phyloP scores from a whole-genome alignment of 2,113 vertebrate genomes.

The Sapayoa aenigma region DNA sequence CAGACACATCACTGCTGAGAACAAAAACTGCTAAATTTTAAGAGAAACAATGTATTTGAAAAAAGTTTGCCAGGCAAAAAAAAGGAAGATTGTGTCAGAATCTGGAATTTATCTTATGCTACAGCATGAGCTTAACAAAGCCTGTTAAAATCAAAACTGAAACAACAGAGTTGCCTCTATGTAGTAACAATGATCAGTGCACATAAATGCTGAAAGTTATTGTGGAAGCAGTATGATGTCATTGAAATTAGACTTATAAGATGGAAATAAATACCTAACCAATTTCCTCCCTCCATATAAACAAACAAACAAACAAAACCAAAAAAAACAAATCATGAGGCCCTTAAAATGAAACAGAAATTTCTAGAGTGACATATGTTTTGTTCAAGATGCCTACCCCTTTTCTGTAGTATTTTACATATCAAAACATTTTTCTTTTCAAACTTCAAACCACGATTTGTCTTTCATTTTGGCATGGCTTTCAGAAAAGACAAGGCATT shows the following conservation, averaged over 20 bases:
- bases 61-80: not conserved
- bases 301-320: not conserved
- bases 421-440: conserved; percentile 16
- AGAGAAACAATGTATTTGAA: not conserved
- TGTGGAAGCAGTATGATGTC: not conserved
- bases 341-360: not conserved
- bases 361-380: not conserved
- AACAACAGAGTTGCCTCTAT: not conserved
- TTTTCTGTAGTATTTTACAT: conserved; percentile 24
- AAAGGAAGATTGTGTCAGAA: not conserved
- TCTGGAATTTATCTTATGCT: not conserved
- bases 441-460: conserved; percentile 27
- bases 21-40: not conserved
- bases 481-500: not conserved
- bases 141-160: not conserved
- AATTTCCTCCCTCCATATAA: rapidly evolving
- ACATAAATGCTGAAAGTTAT: not conserved
- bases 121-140: not conserved
- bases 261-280: not conserved
- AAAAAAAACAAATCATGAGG: not conserved
- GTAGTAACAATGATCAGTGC: not conserved
- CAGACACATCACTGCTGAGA: not conserved
- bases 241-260: conserved; percentile 23
- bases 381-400: not conserved
- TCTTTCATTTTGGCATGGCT: conserved; percentile 39